A percentile compares a stretch with the other conserved stretches of the same genome.
These are phyloP conservation scores for Drosophila mercatorum DNA, from an alignment of 2,888 invertebrate genomes.

Conservation along the genomic window DNA sequence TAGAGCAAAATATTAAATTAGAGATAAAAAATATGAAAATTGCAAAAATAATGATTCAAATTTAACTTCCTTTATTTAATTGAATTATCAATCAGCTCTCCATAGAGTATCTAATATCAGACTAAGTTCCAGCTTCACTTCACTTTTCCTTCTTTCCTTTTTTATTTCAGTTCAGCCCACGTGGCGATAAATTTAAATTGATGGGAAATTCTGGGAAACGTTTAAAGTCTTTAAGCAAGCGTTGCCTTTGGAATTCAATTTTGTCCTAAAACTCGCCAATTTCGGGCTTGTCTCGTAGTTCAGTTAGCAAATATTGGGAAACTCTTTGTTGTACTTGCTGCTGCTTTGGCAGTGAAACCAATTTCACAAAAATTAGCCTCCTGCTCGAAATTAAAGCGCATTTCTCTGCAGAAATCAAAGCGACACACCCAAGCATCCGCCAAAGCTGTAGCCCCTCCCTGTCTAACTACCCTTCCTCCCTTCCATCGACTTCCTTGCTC, in stretches of 20 bases:
- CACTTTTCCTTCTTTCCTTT: neutral
- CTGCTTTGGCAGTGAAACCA: conserved; percentile 42
- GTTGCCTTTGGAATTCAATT: neutral
- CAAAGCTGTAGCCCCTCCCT: neutral
- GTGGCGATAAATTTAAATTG: conserved; percentile 66
- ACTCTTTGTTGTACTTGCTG: conserved; percentile 7
- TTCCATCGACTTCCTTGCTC: neutral
- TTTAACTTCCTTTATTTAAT: neutral
- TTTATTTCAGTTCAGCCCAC: conserved; percentile 3
- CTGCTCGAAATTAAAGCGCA: conserved; percentile 65
- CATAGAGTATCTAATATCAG: neutral
- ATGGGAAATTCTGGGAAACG: conserved; percentile 45
- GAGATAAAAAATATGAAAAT: too few relatives aligned
- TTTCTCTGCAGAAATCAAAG: conserved; percentile 65
- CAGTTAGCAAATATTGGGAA: conserved; percentile 16
- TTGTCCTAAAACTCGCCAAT: neutral
- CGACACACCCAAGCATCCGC: conserved; percentile 18
- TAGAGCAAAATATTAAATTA: too few relatives aligned
- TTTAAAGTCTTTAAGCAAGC: conserved; percentile 44
- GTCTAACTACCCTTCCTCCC: neutral
- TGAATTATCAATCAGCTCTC: neutral
- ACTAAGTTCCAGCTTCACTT: neutral
- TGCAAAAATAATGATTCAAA: too few relatives aligned
- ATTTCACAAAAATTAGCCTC: conserved; percentile 69
- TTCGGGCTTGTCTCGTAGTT: neutral